phyloP scores from a whole-genome alignment of 2,113 vertebrate genomes.

The Takifugu flavidus region DNA sequence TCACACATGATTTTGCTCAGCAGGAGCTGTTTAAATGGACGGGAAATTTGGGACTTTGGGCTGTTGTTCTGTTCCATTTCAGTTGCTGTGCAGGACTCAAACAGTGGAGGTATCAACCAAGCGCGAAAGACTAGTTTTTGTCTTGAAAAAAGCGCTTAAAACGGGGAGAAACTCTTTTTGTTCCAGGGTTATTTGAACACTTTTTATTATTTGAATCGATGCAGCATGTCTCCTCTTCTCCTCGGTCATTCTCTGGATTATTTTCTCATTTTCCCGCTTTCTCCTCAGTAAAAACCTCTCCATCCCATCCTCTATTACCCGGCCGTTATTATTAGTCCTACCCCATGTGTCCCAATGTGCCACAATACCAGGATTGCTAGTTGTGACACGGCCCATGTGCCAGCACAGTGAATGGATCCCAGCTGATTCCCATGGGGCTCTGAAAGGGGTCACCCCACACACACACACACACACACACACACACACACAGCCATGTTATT shows the following conservation, averaged over 20 bases:
- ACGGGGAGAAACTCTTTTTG: no score
- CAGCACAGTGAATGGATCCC: conserved; percentile 63
- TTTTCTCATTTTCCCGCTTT: background rate
- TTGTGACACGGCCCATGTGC: conserved; percentile 56
- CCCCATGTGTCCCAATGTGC: conserved; percentile 17
- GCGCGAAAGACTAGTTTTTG: no score
- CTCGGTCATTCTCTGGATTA: conserved; percentile 20
- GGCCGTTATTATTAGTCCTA: conserved; percentile 28
- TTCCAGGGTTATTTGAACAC: no score
- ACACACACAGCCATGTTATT: conserved; percentile 36
- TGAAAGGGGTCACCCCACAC: conserved; percentile 42
- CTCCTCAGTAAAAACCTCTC: background rate
- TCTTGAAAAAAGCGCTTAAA: no score
- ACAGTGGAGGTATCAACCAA: no score
- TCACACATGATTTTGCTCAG: conserved; percentile 14
- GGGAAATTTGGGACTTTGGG: no score
- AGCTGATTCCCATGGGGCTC: conserved; percentile 70
- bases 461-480: background rate
- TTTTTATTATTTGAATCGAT: no score
- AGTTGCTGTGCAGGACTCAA: no score
- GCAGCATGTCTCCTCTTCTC: background rate
- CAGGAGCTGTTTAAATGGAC: conserved; percentile 4
- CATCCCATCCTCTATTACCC: conserved; percentile 1
- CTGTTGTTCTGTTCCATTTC: no score
- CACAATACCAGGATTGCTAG: conserved; percentile 55